Base-by-base conservation (phyloP, 1,140 invertebrate genomes). In the Cydia amplana region DNA sequence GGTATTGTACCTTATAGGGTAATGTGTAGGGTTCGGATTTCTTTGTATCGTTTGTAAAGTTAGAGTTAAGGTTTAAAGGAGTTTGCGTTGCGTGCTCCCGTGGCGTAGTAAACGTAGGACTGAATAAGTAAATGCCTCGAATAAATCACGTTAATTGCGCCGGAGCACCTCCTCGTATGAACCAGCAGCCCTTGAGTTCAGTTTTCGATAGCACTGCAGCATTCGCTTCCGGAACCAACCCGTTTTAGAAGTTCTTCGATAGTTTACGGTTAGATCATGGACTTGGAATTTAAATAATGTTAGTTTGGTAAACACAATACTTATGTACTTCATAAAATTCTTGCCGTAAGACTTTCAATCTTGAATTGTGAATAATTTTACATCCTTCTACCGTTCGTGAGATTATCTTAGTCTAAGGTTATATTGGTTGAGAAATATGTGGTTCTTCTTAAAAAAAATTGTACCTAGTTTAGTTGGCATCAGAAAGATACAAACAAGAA, bases 81-180 rank as follows among this genome's bases (percentile, higher is more conserved):
- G 60, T 73, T 81, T 75, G 63, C 77, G 82, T 91, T 90, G 91
- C 91, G 91, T 92, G 90, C 84, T 90, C 81, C 77, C 75, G 76
- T 79, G 79, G 88, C 85, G 83, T 84, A 90, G 85, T 87, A 89
- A 87, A 85, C 80, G 84, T 85, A 85, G 85, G 83, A 87, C 84
- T 92, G 88, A 91, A 92, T 92, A 92, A 92, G 90, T 91, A 91
- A 92, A 91, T 86, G 89, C 83, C 82, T 79, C 79, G 81, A 85
- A 91, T 92, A 92, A 92, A 92, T 92, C 91, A 92, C 91, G 89
- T 89, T 91, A 91, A 93, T 91, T 93, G 91, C 91, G 77, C 79
- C 83, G 83, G 80, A 84, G 87, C 88, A 88, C 88, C 89, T 90
- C 89, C 86, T 91, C 79, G 87, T 91, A 91, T 91, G 88, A 88